Conservation (phyloP, 92 coral and sea anemone genomes). For the Actinostola sp. region DNA sequence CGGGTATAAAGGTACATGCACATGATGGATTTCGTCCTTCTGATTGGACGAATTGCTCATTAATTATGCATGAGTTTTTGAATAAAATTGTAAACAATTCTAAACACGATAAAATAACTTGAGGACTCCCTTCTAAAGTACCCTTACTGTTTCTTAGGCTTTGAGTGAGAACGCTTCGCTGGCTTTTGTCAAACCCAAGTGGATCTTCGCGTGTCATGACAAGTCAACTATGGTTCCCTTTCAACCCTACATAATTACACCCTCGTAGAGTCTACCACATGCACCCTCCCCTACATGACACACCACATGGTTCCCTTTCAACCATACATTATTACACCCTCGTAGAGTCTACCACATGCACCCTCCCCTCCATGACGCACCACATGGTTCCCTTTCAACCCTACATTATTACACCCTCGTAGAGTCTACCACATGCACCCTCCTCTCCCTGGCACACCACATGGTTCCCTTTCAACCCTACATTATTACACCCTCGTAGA, state of each 20-base stretch:
- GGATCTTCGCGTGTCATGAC: constrained; percentile 94
- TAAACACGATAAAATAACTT: background rate
- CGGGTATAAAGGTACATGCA: too few relatives aligned
- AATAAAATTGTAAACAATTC: background rate
- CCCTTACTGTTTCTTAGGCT: constrained; percentile 67
- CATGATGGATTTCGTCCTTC: too few relatives aligned
- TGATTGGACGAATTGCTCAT: too few relatives aligned
- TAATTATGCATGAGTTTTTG: background rate
- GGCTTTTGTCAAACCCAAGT: constrained; percentile 96
- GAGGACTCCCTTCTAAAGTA: background rate
- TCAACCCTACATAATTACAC: constrained; percentile 94
- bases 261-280: constrained; percentile 22
- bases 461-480: constrained; percentile 67
- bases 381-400: constrained; percentile 51
- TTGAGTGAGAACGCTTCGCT: constrained; percentile 93
- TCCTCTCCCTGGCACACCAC: background rate
- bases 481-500: constrained; percentile 74
- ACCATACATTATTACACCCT: constrained; percentile 87
- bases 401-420: constrained; percentile 84
- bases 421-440: background rate
- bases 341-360: background rate
- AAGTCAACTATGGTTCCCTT: constrained; percentile 90
- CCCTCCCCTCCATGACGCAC: background rate
- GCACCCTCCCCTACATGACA: background rate
- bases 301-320: constrained; percentile 33